These are phyloP conservation scores for Leucoraja erinaceus DNA, from an alignment of 2,113 vertebrate species.

Conservation along the genomic window DNA sequence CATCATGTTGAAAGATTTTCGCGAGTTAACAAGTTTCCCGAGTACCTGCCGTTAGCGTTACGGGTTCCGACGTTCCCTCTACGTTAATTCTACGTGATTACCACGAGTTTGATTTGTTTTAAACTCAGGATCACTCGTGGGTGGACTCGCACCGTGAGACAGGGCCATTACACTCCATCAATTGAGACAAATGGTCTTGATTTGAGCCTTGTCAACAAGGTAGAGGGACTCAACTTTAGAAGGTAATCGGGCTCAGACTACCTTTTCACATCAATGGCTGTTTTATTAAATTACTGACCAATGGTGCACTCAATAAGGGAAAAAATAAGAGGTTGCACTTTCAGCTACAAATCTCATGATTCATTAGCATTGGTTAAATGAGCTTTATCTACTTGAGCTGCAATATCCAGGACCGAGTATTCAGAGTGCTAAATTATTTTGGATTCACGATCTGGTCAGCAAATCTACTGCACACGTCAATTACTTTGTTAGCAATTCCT, in stretches of 20 bases:
- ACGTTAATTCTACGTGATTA: no score
- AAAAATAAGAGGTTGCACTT: neutral
- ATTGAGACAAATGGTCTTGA: neutral
- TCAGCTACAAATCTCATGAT: neutral
- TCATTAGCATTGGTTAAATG: neutral
- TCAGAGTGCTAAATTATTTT: neutral
- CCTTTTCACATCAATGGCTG: neutral
- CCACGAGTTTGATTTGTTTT: no score
- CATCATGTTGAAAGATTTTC: no score
- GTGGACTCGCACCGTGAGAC: no score
- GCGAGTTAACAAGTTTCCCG: no score
- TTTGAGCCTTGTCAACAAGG: neutral
- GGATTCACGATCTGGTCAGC: neutral
- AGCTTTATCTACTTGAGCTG: neutral
- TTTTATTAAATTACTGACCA: neutral
- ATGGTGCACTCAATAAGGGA: neutral
- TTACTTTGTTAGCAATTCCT: neutral
- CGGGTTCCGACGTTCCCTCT: no score
- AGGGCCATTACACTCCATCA: neutral
- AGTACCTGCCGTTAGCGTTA: no score
- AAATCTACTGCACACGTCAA: neutral
- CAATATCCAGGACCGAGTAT: neutral
- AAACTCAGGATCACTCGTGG: no score
- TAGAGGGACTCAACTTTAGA: neutral
- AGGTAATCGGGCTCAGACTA: neutral